Evolutionary conservation across 2,888 invertebrate species (phyloP), one percentile per base, ranked within the genome.

Genomic region (Scaeva pyrastri): DNA sequence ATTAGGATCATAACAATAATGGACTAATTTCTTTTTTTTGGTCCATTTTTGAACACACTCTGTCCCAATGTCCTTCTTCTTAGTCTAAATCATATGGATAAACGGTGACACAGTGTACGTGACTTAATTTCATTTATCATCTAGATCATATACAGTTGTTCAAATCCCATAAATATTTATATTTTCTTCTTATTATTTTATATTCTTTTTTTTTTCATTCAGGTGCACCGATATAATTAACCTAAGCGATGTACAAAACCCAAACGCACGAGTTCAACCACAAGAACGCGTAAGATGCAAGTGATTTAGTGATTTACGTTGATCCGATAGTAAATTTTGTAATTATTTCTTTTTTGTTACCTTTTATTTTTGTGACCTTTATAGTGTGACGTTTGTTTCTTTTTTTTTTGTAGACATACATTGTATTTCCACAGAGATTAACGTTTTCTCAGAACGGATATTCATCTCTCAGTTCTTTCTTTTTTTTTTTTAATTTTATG

Each of bases 61-160:
- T 23, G 50, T 7, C 21, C 72, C 80, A 80, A 73, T 48, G 71
- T 72, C 48, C 7, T 48, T 52, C 48, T 62, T 39, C 56, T 50
- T 66, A 56, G 43, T 73, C 45, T 66, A 31, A 31, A 7, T 31
- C 31, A 7, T n/a, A n/a, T 71, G 77, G 70, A 36, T 72, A 71
- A 31, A 23, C 64, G 64, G 62, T 80, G 56, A 23, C 75, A 23
- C 36, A 80, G 10, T 11, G 75, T 82, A 86, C 86, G 86, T 86
- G 86, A 86, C 81, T 81, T 86, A 82, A 86, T 86, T 86, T 86
- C 70, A 77, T 77, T 86, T 86, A 81, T 86, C 86, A 86, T 74
- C 77, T 64, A 73, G 86, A 86, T 82, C 81, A 74, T 64, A 74
- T 64, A 72, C 62, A 43, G 79, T 60, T 60, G 79, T 60, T 60